phyloP scores from a whole-genome alignment of 2,113 vertebrate species.

The Datnioides undecimradiatus region DNA sequence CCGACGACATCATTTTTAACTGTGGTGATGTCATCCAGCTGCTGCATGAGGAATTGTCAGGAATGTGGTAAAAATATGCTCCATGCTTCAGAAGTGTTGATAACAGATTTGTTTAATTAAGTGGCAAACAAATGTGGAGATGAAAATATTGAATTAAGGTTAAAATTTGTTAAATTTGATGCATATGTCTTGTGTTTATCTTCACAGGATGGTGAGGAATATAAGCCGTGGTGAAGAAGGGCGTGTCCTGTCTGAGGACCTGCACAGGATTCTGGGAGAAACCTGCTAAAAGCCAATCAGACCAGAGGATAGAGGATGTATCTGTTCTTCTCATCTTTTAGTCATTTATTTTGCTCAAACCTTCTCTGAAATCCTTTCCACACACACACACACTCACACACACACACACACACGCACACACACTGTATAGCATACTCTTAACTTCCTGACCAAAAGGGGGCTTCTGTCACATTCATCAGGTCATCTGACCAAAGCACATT shows the following conservation, averaged over 20 bases:
- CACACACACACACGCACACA: background rate
- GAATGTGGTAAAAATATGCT: slow-evolving; percentile 85
- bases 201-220: slow-evolving; percentile 89
- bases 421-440: slow-evolving; percentile 7
- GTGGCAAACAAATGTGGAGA: background rate
- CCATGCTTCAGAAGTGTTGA: background rate
- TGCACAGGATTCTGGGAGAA: slow-evolving; percentile 90
- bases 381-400: background rate
- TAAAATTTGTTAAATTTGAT: background rate
- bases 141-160: background rate
- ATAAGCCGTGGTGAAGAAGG: slow-evolving; percentile 90
- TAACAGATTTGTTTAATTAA: background rate
- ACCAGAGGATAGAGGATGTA: slow-evolving; percentile 69
- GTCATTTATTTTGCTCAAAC: background rate
- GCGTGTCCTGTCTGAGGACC: slow-evolving; percentile 85
- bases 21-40: slow-evolving; percentile 90
- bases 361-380: background rate
- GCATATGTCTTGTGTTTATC: background rate
- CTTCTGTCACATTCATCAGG: background rate
- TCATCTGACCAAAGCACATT: slow-evolving; percentile 52
- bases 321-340: slow-evolving; percentile 37
- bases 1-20: slow-evolving; percentile 90
- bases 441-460: slow-evolving; percentile 31
- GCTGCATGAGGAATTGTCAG: slow-evolving; percentile 86
- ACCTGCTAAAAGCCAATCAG: slow-evolving; percentile 82